Conservation (phyloP, 2,113 vertebrate species). For the Cardinalis cardinalis region DNA sequence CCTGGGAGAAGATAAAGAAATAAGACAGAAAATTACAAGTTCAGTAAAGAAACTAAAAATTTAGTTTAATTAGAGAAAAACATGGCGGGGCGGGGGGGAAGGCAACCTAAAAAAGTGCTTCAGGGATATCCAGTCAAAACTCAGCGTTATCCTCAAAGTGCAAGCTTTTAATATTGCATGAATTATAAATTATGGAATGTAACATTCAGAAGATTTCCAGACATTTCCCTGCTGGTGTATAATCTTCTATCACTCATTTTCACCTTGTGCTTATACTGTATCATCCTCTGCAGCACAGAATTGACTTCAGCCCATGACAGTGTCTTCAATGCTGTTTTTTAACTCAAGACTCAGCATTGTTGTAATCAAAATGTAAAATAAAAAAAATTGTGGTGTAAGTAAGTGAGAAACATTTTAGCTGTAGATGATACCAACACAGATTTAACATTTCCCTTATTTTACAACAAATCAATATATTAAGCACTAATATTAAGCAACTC, state of each 20-base stretch:
- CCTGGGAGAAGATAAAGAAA: background rate
- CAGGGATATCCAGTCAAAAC: background rate
- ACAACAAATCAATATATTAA: background rate
- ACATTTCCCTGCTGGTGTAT: background rate
- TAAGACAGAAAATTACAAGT: background rate
- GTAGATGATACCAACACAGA: background rate
- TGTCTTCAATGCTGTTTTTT: background rate
- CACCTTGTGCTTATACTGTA: background rate
- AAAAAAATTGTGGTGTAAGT: background rate
- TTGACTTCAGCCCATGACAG: background rate
- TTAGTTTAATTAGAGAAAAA: background rate
- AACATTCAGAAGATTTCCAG: background rate
- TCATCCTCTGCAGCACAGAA: background rate
- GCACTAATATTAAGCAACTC: background rate
- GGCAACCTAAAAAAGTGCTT: background rate
- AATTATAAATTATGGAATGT: background rate
- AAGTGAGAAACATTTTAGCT: background rate
- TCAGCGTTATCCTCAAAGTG: background rate
- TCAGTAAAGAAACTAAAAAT: background rate
- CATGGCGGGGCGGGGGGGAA: fast-evolving
- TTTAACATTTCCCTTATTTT: background rate
- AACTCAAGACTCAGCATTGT: background rate
- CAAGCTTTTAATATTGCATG: background rate
- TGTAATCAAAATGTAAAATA: background rate
- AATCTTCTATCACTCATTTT: background rate